These are phyloP conservation scores for Patella ulyssiponensis DNA, from an alignment of 2,888 invertebrate genomes.

Conservation along the genomic window DNA sequence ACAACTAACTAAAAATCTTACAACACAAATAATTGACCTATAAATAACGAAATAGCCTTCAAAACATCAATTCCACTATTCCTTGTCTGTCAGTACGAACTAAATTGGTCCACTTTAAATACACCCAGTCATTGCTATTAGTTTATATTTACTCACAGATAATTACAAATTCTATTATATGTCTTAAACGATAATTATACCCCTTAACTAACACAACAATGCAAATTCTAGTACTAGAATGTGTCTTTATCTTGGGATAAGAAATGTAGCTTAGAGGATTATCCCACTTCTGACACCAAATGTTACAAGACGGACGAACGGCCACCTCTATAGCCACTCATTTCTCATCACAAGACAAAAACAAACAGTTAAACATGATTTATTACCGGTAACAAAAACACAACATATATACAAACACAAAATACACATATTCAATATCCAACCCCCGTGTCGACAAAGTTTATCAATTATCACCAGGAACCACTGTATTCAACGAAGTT, in stretches of 20 bases:
- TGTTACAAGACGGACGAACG: not conserved
- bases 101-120: not conserved
- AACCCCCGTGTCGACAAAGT: too few species aligned
- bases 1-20: not conserved
- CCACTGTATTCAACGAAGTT: too few species aligned
- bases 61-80: too few species aligned
- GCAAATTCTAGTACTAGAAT: not conserved
- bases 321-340: not conserved
- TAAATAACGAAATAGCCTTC: too few species aligned
- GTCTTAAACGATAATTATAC: not conserved
- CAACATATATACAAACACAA: too few species aligned
- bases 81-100: not conserved
- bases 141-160: not conserved
- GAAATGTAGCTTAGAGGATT: not conserved
- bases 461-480: too few species aligned
- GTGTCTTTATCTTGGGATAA: not conserved
- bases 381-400: too few species aligned
- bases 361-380: too few species aligned
- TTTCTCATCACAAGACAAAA: too few species aligned
- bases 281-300: constrained; percentile 10
- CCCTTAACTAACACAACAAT: not conserved
- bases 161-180: not conserved
- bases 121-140: not conserved
- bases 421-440: too few species aligned
- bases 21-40: not conserved